phyloP scores from a whole-genome alignment of 2,113 vertebrate genomes.

The Nothobranchius furzeri region DNA sequence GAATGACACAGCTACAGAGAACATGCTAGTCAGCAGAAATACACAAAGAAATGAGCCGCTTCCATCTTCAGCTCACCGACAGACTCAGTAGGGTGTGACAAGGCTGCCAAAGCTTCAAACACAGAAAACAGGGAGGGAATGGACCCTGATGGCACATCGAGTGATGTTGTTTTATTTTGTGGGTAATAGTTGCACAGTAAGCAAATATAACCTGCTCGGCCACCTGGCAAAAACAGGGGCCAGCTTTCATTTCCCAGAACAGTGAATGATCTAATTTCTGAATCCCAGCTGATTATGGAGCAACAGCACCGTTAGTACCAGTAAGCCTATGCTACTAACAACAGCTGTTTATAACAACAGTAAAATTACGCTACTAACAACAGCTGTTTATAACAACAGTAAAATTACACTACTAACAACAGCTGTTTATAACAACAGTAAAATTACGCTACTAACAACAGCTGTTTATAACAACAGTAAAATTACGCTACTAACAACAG shows the following conservation, averaged over 20 bases:
- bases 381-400: no score
- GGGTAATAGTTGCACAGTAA: not conserved
- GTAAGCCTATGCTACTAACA: not conserved
- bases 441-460: no score
- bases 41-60: constrained; percentile 20
- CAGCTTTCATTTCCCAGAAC: constrained; percentile 14
- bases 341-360: no score
- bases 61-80: constrained; percentile 40
- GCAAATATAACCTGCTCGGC: constrained; percentile 5
- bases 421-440: no score
- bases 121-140: not conserved
- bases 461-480: no score
- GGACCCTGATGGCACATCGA: not conserved
- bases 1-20: not conserved
- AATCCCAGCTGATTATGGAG: constrained; percentile 36
- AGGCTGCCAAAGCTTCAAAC: constrained; percentile 13
- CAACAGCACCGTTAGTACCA: constrained; percentile 18
- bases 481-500: no score
- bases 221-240: constrained; percentile 9
- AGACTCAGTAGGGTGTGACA: constrained; percentile 43
- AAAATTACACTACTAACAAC: no score
- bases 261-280: constrained; percentile 35
- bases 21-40: not conserved
- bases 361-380: no score
- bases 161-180: no score